Base-by-base conservation (phyloP, 92 coral and sea anemone genomes). In the Zoanthus gigantus region DNA sequence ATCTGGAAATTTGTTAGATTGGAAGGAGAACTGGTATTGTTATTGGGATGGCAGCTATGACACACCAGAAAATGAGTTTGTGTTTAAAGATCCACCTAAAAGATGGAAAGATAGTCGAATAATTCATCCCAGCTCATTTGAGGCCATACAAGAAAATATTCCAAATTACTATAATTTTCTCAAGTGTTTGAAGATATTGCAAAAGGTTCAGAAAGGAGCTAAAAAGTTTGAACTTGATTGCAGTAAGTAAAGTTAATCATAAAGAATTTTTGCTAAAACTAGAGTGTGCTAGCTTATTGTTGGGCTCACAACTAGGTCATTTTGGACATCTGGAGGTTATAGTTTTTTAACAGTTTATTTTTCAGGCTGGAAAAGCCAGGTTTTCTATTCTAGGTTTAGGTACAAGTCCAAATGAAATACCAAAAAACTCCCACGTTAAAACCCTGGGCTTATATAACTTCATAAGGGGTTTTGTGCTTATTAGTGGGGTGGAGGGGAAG, bases 1-100 rank as follows among this genome's bases (percentile, higher is more conserved):
- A 9, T 23, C 74, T 23, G 74, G 74, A 71, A 71, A 71, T 29
- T 42, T 74, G 30, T 7, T 17, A 15, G 78, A 74, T 9, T 74
- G 78, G 78, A 50, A 50, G 13, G 29, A 76, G 4, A 18, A 76
- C 28, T 76, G 81, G 81, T 76, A n/a, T 52, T 76, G 81, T n/a
- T 76, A 76, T 53, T 76, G 81, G 81, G 66, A 76, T 76, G 81
- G 17, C 11, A n/a, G 42, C 32, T 76, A 76, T 52, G 42, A 2
- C 7, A 28, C 42, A 9, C 81, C 81, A 9, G 32, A 18, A 9
- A 11, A 52, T 53, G 81, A 76, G 66, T 57, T n/a, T 53, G 81
- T 76, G 45, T 76, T 76, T 7, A 23, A 7, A n/a, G 17, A 53
- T 73, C 77, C 77, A 12, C 77, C 77, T 45, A 73, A 73, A 44